These are phyloP conservation scores for Crambe crambe DNA, from an alignment of 37 sponge, comb jelly and placozoan species.

Conservation along the genomic window DNA sequence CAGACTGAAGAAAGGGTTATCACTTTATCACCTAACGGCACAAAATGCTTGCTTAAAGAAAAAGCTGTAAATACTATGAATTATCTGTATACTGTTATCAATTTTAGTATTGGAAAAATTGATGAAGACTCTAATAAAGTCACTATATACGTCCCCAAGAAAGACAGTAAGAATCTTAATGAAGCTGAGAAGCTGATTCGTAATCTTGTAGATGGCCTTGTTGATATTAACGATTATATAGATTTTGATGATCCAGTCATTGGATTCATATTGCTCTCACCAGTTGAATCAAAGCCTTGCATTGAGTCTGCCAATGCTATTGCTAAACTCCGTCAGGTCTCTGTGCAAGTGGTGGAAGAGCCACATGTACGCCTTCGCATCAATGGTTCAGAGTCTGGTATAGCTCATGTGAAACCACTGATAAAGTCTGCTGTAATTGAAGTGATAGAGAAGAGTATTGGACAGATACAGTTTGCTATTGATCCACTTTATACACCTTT, in stretches of 20 bases:
- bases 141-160: slow-evolving; percentile 14
- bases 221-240: background rate
- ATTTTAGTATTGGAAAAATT: slow-evolving; percentile 1
- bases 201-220: slow-evolving; percentile 13
- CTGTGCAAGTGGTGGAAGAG: slow-evolving; percentile 12
- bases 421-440: slow-evolving; percentile 10
- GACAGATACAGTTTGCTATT: slow-evolving; percentile 11
- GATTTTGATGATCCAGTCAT: slow-evolving; percentile 29
- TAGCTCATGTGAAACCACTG: slow-evolving; percentile 18
- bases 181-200: slow-evolving; percentile 34
- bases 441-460: slow-evolving; percentile 15
- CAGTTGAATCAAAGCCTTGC: background rate
- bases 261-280: slow-evolving; percentile 20
- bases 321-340: slow-evolving; percentile 11
- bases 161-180: slow-evolving; percentile 27
- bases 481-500: background rate
- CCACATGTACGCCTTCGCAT: slow-evolving; percentile 28
- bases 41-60: slow-evolving; percentile 7
- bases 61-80: background rate
- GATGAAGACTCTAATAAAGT: slow-evolving; percentile 8
- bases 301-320: slow-evolving; percentile 19
- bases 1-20: slow-evolving; percentile 18
- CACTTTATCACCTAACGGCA: background rate
- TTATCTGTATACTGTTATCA: background rate
- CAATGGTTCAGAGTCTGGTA: slow-evolving; percentile 22